Base-by-base conservation (phyloP, 2,888 invertebrate genomes). In the Polydrusus cervinus region DNA sequence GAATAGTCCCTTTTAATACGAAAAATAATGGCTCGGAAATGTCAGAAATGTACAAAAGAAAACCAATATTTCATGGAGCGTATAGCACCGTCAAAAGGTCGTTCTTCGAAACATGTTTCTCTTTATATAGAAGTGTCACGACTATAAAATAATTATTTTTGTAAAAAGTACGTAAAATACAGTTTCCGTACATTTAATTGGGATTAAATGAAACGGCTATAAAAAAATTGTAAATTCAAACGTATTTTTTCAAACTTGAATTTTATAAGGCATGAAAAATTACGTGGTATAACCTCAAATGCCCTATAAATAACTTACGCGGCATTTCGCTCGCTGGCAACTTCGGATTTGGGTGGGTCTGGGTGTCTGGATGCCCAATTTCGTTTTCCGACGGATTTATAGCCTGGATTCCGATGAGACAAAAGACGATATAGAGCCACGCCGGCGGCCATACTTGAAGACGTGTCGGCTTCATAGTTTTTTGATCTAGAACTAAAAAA, bases 321-420 rank as follows among this genome's bases (percentile, higher is more conserved):
- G 81, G 82, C 69, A 86, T 80, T 61, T 80, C 80, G 62, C 84
- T 84, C 13, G 86, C 86, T 14, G 86, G 86, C 55, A 85, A 84
- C 80, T 86, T 86, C 5, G 83, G 82, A 77, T 84, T 82, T 11
- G 82, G 80, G 55, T 82, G 82, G 71, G 81, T 81, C 51, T 80
- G 81, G 60, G 78, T 76, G 16, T 71, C 75, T 20, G 76, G 75
- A 55, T 79, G 80, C 71, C 82, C 83, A 14, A 86, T 78, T 81
- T 85, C 85, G 78, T 86, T 86, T 78, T 85, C 84, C 43, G 79
- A 80, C 16, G 81, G 79, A 78, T 83, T 78, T 67, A 79, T 76
- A 16, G 81, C 81, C 30, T 76, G 69, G 70, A 78, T 72, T 66
- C 77, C 76, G 71, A 78, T 79, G 76, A 79, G 74, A 74, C 78